Evolutionary conservation across 1,140 invertebrate species (phyloP).

Genomic region (Helicorthomorpha holstii): DNA sequence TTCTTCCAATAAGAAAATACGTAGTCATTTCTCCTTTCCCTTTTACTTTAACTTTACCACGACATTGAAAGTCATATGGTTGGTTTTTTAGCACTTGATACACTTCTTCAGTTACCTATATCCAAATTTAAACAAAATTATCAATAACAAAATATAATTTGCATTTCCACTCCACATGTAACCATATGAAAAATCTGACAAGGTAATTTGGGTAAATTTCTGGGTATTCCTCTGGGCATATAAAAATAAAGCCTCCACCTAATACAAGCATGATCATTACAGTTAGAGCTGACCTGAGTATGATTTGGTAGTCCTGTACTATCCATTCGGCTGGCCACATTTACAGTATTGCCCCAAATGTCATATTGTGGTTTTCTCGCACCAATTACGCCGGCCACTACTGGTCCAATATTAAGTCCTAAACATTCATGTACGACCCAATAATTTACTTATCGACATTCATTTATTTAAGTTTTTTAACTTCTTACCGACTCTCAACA

Average conservation of each 20-base stretch:
- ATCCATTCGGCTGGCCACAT: conserved; percentile 79
- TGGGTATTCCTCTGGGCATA: no score
- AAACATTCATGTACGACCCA: conserved; percentile 6
- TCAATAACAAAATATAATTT: background rate
- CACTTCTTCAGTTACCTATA: conserved; percentile 60
- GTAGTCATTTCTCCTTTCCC: conserved; percentile 89
- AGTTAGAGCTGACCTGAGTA: conserved; percentile 37
- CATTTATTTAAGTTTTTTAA: background rate
- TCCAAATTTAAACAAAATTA: background rate
- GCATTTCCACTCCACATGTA: no score
- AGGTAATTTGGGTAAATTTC: no score
- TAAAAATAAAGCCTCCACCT: background rate
- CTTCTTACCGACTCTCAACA: conserved; percentile 62
- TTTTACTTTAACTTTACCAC: conserved; percentile 78
- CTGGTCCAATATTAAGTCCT: conserved; percentile 81
- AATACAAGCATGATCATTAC: background rate
- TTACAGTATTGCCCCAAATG: conserved; percentile 92
- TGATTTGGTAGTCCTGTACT: conserved; percentile 68
- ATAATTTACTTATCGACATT: conserved; percentile 11
- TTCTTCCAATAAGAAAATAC: conserved; percentile 61
- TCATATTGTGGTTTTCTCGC: conserved; percentile 89
- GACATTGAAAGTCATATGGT: conserved; percentile 58
- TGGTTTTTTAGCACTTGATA: conserved; percentile 48
- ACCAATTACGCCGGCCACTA: conserved; percentile 86
- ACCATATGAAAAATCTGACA: no score